Evolutionary conservation across 2,113 vertebrate species (phyloP).

Genomic region (Columba livia): DNA sequence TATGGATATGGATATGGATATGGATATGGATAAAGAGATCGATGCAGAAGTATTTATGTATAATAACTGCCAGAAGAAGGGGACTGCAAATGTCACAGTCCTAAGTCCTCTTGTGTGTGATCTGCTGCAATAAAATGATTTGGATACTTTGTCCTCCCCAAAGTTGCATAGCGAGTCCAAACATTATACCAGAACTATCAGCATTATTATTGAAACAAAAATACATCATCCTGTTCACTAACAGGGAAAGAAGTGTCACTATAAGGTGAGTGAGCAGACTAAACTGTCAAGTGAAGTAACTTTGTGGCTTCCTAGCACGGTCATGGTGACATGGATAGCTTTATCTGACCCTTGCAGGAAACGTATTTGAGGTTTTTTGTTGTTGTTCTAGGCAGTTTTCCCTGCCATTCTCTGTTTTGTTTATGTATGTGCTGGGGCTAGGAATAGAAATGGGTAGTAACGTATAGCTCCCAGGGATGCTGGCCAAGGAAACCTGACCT

Average conservation of each 20-base stretch:
- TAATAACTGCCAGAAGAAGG: neutral
- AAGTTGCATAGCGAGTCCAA: neutral
- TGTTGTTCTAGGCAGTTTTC: neutral
- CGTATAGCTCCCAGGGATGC: neutral
- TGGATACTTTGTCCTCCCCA: neutral
- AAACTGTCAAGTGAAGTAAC: neutral
- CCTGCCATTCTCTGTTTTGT: neutral
- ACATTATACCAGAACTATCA: neutral
- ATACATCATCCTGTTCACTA: neutral
- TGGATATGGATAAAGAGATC: too few species aligned
- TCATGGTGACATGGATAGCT: neutral
- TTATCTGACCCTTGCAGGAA: neutral
- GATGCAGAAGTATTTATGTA: neutral
- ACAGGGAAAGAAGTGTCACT: neutral
- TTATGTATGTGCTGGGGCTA: neutral
- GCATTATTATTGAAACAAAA: neutral
- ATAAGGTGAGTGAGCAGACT: neutral
- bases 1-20: too few species aligned
- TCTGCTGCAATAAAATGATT: neutral
- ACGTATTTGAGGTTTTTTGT: neutral
- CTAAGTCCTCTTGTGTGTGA: neutral
- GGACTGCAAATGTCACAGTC: neutral
- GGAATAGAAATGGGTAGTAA: neutral
- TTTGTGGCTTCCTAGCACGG: neutral
- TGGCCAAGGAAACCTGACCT: neutral